Base-by-base conservation (phyloP, 1,140 invertebrate species). In the Pseudomyrmex pallidus region DNA sequence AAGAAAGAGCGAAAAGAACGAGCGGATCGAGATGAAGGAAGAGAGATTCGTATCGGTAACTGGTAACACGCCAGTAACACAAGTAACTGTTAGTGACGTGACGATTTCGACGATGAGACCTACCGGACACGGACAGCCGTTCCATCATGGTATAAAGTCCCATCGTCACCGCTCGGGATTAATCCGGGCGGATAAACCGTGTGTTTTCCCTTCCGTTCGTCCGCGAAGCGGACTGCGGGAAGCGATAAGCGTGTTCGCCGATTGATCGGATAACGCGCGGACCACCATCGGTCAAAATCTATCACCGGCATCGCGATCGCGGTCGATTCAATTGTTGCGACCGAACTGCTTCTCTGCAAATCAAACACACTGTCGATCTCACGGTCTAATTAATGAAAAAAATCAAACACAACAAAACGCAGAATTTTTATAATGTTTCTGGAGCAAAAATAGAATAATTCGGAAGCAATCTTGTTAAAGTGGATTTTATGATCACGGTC, bases 1-100 rank as follows among this genome's bases (percentile, higher is more conserved):
- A 59, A 17, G 48, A 52, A 25, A 80, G 66, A 74, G 70, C 7
- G 54, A 50, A 59, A 64, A 17, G 17, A 61, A 10, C 57, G n/a
- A 25, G 57, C 35, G 52, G 17, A 9, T 50, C 67, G 72, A 52
- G 70, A 12, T 35, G 35, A 7, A 61, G 77, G 20, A 17, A 25
- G 35, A 84, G 54, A 90, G 90, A 90, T 90, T 77, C 54, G 80
- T 90, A 90, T 90, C 90, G 84, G 57, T 87, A 85, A 90, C 80
- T 83, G 82, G 89, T 89, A 88, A 90, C 88, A 90, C 35, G 35
- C 88, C 85, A 78, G 88, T 88, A 90, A 90, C 87, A 89, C 87
- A 59, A 82, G 82, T 90, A 89, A 90, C 89, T 88, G 86, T 88
- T 90, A 90, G 86, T 84, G 88, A 90, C 86, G 86, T 90, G 89